Base-by-base conservation (phyloP, 1,140 invertebrate species). In the Rhizoglyphus robini region DNA sequence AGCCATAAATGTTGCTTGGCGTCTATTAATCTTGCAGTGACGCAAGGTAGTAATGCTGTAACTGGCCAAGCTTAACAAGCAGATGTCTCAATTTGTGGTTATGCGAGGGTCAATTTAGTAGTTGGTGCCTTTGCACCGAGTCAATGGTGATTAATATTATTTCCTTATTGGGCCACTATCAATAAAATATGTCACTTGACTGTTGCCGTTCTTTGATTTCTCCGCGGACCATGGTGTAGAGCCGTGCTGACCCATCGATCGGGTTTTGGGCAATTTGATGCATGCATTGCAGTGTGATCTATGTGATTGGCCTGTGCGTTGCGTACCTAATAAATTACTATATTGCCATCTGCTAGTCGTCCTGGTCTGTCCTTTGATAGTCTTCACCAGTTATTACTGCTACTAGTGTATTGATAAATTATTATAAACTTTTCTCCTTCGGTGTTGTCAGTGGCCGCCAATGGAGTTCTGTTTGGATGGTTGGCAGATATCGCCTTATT, bases 331-430 rank as follows among this genome's bases (percentile, higher is more conserved):
- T 60, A 60, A 60, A 60, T 60, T 60, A 60, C 58, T 32, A 20
- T 32, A 60, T 60, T 60, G 36, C 36, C 58, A 11, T 60, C 27
- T 32, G 27, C 29, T 60, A 11, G 36, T 41, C 36, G 8, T 41
- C 18, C 36, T 51, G 25, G 18, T 51, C 25, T 11, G 25, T 51
- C n/a, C 11, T 29, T 62, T 63, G 8, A 23, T 60, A 34, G 32
- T 34, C 30, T 60, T 34, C 27, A 2, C 29, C 58, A 1, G 58
- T 60, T 32, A 60, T 60, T 60, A 60, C 27, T 32, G 27, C 36
- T 60, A 60, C 36, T 60, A 60, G 54, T 60, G 3, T 60, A 60
- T 60, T 60, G 58, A 60, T 60, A 60, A 60, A 60, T 60, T 60
- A 60, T 60, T 60, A 60, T 60, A 30, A 60, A 60, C 58, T 60